These are phyloP conservation scores for Cacoxenus indagator DNA, from an alignment of 2,888 invertebrate genomes.

Conservation along the genomic window DNA sequence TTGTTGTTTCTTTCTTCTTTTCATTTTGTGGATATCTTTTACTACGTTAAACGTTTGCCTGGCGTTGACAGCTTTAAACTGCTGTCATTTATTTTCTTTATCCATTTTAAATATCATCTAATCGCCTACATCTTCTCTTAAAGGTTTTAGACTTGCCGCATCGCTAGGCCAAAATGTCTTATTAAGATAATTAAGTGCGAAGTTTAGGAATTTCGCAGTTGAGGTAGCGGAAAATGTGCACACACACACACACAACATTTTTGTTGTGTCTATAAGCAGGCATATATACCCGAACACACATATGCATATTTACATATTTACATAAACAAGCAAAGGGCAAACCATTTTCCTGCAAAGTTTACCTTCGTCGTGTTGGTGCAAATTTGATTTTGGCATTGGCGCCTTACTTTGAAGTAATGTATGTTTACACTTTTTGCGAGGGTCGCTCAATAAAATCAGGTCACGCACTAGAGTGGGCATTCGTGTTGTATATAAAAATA, in stretches of 20 bases:
- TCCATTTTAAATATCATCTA: background rate
- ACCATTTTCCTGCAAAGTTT: slow-evolving; percentile 52
- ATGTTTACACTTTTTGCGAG: slow-evolving; percentile 8
- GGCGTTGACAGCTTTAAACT: slow-evolving; percentile 57
- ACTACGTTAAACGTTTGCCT: slow-evolving; percentile 25
- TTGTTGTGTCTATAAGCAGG: slow-evolving; percentile 31
- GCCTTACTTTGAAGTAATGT: slow-evolving; percentile 2
- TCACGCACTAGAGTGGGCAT: no score
- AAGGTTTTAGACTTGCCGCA: background rate
- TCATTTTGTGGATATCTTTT: slow-evolving; percentile 9
- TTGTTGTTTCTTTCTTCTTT: background rate
- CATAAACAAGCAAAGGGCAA: no score
- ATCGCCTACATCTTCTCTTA: background rate
- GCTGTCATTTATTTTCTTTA: slow-evolving; percentile 50
- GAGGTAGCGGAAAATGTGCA: background rate
- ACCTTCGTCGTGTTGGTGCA: slow-evolving; percentile 60
- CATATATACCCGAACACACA: slow-evolving; percentile 27
- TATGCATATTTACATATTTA: slow-evolving; percentile 10
- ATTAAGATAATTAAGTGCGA: slow-evolving; percentile 50
- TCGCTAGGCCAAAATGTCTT: slow-evolving; percentile 41
- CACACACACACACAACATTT: slow-evolving; percentile 34
- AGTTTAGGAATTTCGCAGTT: slow-evolving; percentile 8
- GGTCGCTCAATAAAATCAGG: background rate
- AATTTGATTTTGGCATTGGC: slow-evolving; percentile 52
- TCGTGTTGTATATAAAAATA: no score